Percentiles rank a stretch among this genome's conserved stretches.
These are phyloP conservation scores for Podarcis raffonei DNA, from an alignment of 2,113 vertebrate species.

Conservation along the genomic window DNA sequence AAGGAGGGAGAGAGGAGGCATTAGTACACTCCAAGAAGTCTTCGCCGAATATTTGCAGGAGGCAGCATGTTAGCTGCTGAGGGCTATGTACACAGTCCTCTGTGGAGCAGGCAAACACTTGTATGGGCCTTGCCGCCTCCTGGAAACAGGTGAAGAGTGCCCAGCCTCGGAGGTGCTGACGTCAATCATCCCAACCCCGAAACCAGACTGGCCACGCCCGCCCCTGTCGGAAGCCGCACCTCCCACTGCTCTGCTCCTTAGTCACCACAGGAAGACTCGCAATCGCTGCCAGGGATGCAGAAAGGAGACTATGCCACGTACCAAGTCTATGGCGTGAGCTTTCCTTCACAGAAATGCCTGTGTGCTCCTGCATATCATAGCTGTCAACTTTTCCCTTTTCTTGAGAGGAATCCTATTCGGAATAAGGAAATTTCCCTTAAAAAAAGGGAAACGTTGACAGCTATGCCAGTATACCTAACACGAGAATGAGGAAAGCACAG, in stretches of 20 bases:
- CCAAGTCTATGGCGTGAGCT: neutral
- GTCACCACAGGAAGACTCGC: constrained; percentile 26
- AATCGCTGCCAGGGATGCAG: constrained; percentile 44
- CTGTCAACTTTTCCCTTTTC: no score
- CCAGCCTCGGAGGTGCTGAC: neutral
- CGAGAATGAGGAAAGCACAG: no score
- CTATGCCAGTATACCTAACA: no score
- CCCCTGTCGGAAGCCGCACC: constrained; percentile 53
- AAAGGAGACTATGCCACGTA: neutral
- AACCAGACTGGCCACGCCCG: constrained; percentile 39
- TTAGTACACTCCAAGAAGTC: constrained; percentile 8
- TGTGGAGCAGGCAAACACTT: neutral
- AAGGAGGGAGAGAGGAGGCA: constrained; percentile 53
- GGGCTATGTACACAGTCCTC: neutral
- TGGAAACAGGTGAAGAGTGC: neutral
- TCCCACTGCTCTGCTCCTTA: constrained; percentile 55
- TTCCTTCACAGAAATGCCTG: neutral
- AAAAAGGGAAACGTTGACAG: no score
- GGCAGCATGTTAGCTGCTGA: neutral
- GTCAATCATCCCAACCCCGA: constrained; percentile 38
- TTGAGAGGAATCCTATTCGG: no score
- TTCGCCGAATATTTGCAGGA: neutral
- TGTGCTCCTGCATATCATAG: neutral
- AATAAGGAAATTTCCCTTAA: no score
- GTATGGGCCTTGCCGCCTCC: neutral